A percentile compares a stretch with the other conserved stretches of the same genome.
These are phyloP conservation scores for Acanthaster planci DNA, from an alignment of 35 echinoderm and acorn worm genomes.

Conservation along the genomic window DNA sequence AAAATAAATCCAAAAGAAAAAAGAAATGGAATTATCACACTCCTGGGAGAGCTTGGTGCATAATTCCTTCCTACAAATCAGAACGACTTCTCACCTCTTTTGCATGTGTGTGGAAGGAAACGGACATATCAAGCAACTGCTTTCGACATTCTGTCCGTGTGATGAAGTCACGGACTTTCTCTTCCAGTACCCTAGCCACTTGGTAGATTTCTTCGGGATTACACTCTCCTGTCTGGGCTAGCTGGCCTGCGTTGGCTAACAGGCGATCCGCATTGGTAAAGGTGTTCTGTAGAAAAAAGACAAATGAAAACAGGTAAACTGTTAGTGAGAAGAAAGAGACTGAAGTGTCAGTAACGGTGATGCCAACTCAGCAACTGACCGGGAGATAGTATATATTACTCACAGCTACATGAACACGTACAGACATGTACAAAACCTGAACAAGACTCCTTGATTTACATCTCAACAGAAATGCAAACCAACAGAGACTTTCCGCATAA, in stretches of 20 bases:
- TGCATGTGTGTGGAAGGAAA: slow-evolving; percentile 92
- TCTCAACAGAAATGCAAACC: too few species aligned
- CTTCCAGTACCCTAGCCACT: slow-evolving; percentile 75
- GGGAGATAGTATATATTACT: too few species aligned
- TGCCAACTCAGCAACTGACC: too few species aligned
- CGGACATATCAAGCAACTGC: slow-evolving; percentile 86
- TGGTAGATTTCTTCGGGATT: slow-evolving; percentile 83
- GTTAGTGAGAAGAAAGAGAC: too few species aligned
- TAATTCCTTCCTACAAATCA: background rate
- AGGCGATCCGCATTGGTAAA: slow-evolving; percentile 94
- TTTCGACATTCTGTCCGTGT: slow-evolving; percentile 67
- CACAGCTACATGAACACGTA: too few species aligned
- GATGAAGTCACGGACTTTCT: slow-evolving; percentile 80
- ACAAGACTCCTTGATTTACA: too few species aligned
- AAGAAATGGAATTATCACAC: background rate
- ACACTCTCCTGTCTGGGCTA: slow-evolving; percentile 90
- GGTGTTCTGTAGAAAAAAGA: slow-evolving; percentile 68
- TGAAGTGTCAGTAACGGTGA: too few species aligned
- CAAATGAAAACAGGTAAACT: too few species aligned
- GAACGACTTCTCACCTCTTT: slow-evolving; percentile 80
- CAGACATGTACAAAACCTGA: too few species aligned
- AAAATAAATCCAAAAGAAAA: too few species aligned
- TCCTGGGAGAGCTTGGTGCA: background rate
- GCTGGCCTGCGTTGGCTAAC: slow-evolving; percentile 75
- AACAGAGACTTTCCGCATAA: too few species aligned